Evolutionary conservation across 1,140 invertebrate species (phyloP).

Genomic region (Alviniconcha marisindica): DNA sequence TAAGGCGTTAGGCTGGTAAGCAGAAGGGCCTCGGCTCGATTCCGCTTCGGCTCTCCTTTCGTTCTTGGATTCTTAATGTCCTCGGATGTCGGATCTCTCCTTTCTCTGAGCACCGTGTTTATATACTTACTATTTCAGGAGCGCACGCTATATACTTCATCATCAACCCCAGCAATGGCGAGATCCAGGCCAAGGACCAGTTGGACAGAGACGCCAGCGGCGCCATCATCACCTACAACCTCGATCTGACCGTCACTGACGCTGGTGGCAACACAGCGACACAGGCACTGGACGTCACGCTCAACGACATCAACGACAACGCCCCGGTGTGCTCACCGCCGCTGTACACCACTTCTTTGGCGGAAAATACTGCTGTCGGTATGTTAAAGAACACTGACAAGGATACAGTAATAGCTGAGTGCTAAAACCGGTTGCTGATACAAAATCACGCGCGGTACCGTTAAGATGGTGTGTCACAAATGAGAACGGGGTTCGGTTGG

Average conservation of each 20-base stretch:
- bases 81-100: background rate
- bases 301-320: constrained; percentile 56
- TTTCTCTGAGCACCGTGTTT: background rate
- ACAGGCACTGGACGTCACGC: constrained; percentile 44
- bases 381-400: constrained; percentile 13
- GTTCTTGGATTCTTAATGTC: background rate
- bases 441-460: too few relatives aligned
- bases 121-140: background rate
- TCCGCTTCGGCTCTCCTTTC: background rate
- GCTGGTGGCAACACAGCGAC: constrained; percentile 30
- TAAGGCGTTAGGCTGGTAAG: too few relatives aligned
- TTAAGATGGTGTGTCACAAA: too few relatives aligned
- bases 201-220: constrained; percentile 46
- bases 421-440: too few relatives aligned
- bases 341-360: constrained; percentile 27
- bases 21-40: too few relatives aligned
- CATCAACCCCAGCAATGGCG: constrained; percentile 47
- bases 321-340: constrained; percentile 52
- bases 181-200: constrained; percentile 29
- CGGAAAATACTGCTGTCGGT: constrained; percentile 46
- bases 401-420: too few relatives aligned
- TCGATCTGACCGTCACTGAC: constrained; percentile 39
- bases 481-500: too few relatives aligned
- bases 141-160: constrained; percentile 32
- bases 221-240: constrained; percentile 39